phyloP scores from a whole-genome alignment of 2,888 invertebrate species.

The Rhagonycha lutea region DNA sequence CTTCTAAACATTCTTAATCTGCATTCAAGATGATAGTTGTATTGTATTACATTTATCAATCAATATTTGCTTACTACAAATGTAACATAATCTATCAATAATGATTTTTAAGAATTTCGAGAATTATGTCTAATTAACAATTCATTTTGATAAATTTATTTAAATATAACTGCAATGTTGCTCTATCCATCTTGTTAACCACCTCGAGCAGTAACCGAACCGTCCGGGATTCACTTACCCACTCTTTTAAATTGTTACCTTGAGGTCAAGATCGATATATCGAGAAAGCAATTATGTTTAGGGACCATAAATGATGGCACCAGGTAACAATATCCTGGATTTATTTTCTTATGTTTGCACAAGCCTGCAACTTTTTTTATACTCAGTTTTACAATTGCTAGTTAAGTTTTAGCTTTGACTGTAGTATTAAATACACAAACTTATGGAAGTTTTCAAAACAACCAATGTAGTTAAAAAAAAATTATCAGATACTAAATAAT shows the following conservation, averaged over 20 bases:
- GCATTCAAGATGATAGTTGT: neutral
- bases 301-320: neutral
- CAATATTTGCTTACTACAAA: neutral
- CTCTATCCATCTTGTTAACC: neutral
- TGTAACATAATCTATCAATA: neutral
- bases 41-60: neutral
- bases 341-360: no score
- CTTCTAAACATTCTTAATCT: neutral
- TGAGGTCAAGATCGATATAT: neutral
- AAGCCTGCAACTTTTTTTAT: no score
- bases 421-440: no score
- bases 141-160: neutral
- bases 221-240: neutral
- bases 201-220: neutral
- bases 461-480: no score
- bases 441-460: no score
- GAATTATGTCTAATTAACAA: neutral
- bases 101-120: neutral
- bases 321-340: no score
- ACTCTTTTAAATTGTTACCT: neutral
- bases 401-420: no score
- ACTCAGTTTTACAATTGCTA: no score
- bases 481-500: no score
- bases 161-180: neutral
- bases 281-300: neutral